Percentiles rank a stretch among this genome's conserved stretches.
Conservation (phyloP, 2,888 invertebrate genomes). For the Allygus modestus region DNA sequence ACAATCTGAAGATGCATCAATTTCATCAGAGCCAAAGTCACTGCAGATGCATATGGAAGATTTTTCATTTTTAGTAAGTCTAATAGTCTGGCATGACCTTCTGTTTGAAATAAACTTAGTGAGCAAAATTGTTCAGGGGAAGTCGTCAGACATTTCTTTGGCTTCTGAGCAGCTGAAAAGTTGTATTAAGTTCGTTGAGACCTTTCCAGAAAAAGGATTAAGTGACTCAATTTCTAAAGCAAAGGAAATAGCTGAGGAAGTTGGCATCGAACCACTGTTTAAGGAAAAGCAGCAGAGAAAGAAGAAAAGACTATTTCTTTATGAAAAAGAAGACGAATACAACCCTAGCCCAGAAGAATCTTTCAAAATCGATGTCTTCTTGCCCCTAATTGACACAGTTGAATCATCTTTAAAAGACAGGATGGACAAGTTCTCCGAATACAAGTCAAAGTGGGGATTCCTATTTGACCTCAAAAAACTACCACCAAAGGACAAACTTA, state of each 20-base stretch:
- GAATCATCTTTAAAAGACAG: not conserved
- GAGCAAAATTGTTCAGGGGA: not conserved
- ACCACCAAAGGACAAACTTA: too few species aligned
- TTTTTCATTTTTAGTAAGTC: slow-evolving; percentile 23
- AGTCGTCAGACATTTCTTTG: not conserved
- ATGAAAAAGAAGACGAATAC: not conserved
- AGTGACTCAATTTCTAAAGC: not conserved
- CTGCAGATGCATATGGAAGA: slow-evolving; percentile 20
- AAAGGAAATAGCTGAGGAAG: slow-evolving; percentile 13
- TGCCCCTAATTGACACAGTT: not conserved
- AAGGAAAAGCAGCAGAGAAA: not conserved
- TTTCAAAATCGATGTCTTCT: slow-evolving; percentile 10
- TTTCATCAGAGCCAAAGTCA: slow-evolving; percentile 41
- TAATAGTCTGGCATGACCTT: slow-evolving; percentile 1
- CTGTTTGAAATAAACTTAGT: not conserved
- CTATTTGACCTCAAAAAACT: slow-evolving; percentile 12
- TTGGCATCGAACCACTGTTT: not conserved
- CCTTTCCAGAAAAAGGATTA: slow-evolving; percentile 11
- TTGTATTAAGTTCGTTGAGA: not conserved
- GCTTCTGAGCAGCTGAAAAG: not conserved
- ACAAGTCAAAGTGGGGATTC: not conserved
- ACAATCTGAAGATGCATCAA: slow-evolving; percentile 3
- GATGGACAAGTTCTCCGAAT: not conserved
- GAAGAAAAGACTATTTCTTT: not conserved
- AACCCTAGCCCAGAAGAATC: slow-evolving; percentile 11